Base-by-base conservation (phyloP, 2,888 invertebrate genomes). In the Phyto melanocephala region DNA sequence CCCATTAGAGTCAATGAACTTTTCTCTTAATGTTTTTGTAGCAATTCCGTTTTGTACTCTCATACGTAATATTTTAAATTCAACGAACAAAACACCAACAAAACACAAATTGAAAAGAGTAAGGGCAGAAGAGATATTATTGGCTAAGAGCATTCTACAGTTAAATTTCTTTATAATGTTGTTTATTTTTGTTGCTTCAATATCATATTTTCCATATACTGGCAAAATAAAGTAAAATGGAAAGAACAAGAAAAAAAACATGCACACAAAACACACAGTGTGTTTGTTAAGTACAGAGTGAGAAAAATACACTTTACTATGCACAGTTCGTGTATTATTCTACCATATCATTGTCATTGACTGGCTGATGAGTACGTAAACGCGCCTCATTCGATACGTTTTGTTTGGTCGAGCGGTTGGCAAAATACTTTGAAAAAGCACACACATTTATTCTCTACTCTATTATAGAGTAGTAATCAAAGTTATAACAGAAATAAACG, bases 11-110 rank as follows among this genome's bases (percentile, higher is more conserved):
- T 87, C 85, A 87, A 87, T 87, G 87, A 87, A 87, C 87, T 87
- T 86, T 87, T 87, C 87, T 87, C 87, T 86, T 87, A 83, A 85
- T 86, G 86, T 87, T 86, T 86, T 86, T 86, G 84, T 86, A 86
- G 85, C 85, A 84, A 77, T 74, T 81, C 82, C 77, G 81, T 80
- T 84, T 84, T 84, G 70, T 54, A 52, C 52, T 71, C 7, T 54
- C 63, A 28, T 84, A 81, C 85, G 83, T 84, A 84, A 77, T 52
- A 24, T 24, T 22, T 17, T 2, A 37, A 50, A 37, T 11, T 47
- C 45, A 70, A 15, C n/a, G 35, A 50, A 37, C 65, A 63, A n/a
- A 20, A 47, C 56, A 40, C 50, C 13, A 67, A 50, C 54, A 56
- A 62, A 52, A 50, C 20, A 6, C 8, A 40, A 13, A 33, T 10